Base-by-base conservation (phyloP, 2,888 invertebrate genomes). In the Oligia fasciuncula region DNA sequence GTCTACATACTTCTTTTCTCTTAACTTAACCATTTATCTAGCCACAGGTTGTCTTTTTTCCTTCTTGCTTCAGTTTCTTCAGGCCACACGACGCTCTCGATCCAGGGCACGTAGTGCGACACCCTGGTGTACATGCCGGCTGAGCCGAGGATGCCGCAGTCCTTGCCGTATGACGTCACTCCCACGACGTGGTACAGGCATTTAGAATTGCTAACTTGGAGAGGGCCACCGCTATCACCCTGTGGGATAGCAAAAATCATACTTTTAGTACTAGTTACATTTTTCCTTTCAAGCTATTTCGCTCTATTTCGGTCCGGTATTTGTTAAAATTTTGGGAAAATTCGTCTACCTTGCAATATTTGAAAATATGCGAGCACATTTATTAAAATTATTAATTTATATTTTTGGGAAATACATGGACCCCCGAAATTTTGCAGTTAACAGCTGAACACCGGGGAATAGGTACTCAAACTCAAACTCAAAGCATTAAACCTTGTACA, bases 21-120 rank as follows among this genome's bases (percentile, higher is more conserved):
- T 40, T 63, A 68, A 60, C 13, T 70, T 13, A 79, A 43, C 79
- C 49, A 75, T 63, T 78, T 75, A 14, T 67, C 14, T 0, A 80
- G 23, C 77, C 77, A 77, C 19, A 35, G 6, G 0, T 70, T 1
- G 17, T 76, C 72, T 2, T 66, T 40, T 60, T 72, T 62, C 19
- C 5, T 73, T 8, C 0, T 57, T 4, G 19, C 57, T 74, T 78
- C 68, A n/a, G n/a, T 57, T 8, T 82, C 79, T 13, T 91, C 89
- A 80, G 96, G 94, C 98, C 97, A 98, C 40, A 97, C 97, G 40
- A 95, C 91, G 51, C 92, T 92, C 90, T 97, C 97, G 57, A 98
- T 97, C 98, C 98, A 98, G 8, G 97, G 92, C 2, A 97, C 87
- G 87, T 97, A 98, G 69, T 95, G 69, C 4, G 95, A 95, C 0